phyloP scores from a whole-genome alignment of 2,113 vertebrate species.

The Nansenia antarctica region DNA sequence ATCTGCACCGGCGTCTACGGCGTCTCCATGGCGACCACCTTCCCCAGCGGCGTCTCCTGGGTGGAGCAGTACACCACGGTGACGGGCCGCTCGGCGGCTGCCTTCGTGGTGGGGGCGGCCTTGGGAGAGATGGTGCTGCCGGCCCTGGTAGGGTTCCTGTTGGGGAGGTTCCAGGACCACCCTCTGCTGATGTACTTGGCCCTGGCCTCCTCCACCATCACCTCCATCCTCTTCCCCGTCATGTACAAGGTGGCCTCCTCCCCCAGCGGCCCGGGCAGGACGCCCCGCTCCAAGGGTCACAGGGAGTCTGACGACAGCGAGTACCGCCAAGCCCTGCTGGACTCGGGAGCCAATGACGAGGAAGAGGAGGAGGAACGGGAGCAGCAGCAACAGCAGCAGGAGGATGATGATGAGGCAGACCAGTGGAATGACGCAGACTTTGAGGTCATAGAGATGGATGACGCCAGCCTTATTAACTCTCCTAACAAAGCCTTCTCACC shows the following conservation, averaged over 20 bases:
- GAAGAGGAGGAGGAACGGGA: too few species aligned
- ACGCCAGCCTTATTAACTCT: slow-evolving; percentile 64
- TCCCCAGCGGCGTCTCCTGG: slow-evolving; percentile 94
- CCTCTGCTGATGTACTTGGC: slow-evolving; percentile 84
- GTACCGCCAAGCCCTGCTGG: slow-evolving; percentile 79
- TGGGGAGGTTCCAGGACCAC: slow-evolving; percentile 65
- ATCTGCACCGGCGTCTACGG: slow-evolving; percentile 80
- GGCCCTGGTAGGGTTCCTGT: slow-evolving; percentile 76
- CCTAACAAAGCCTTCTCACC: slow-evolving; percentile 27
- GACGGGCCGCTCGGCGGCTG: slow-evolving; percentile 75
- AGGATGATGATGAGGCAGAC: slow-evolving; percentile 67
- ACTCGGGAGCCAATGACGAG: slow-evolving; percentile 63
- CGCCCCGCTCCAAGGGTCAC: slow-evolving; percentile 13
- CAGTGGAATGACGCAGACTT: slow-evolving; percentile 87
- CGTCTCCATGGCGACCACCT: slow-evolving; percentile 87
- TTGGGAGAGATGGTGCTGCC: slow-evolving; percentile 94
- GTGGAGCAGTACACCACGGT: slow-evolving; percentile 90
- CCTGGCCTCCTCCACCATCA: slow-evolving; percentile 72
- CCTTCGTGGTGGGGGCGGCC: slow-evolving; percentile 85
- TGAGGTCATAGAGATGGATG: slow-evolving; percentile 88
- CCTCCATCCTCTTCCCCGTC: slow-evolving; percentile 85
- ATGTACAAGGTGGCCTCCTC: slow-evolving; percentile 85
- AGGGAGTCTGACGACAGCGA: slow-evolving; percentile 67
- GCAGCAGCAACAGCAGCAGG: too few species aligned
- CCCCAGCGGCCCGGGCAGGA: slow-evolving; percentile 25